These are phyloP conservation scores for Leucophenga maculata DNA, from an alignment of 2,888 invertebrate genomes.

Conservation along the genomic window DNA sequence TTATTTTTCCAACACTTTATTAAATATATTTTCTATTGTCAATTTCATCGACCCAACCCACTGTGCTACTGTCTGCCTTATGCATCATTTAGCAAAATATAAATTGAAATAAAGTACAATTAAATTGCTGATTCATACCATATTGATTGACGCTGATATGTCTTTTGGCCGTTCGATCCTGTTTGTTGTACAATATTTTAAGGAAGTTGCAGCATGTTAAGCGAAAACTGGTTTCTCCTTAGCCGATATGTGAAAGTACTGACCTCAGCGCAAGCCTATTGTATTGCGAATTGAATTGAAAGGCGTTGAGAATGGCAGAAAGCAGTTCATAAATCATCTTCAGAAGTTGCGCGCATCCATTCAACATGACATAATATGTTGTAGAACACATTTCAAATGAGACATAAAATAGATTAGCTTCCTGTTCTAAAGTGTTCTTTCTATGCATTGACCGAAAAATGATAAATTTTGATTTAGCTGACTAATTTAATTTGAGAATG, in stretches of 20 bases:
- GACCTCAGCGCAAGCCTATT: not conserved
- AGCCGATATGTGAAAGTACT: constrained; percentile 14
- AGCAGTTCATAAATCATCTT: no score
- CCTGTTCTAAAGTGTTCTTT: not conserved
- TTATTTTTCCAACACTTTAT: no score
- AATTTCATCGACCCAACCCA: no score
- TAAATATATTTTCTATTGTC: not conserved
- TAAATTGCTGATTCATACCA: constrained; percentile 11
- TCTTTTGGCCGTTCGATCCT: not conserved
- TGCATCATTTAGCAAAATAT: no score
- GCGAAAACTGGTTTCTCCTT: constrained; percentile 1
- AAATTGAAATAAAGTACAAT: not conserved
- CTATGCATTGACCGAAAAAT: constrained; percentile 32
- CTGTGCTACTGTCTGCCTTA: no score
- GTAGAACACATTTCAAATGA: not conserved
- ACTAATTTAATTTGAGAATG: not conserved
- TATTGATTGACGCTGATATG: not conserved
- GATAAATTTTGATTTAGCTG: constrained; percentile 39
- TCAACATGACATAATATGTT: no score
- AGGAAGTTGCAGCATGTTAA: not conserved
- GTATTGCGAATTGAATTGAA: not conserved
- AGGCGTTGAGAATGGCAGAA: no score
- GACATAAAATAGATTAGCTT: constrained; percentile 11
- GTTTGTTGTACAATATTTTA: not conserved
- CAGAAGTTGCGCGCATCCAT: no score